phyloP scores from a whole-genome alignment of 1,140 invertebrate species.

The Ceratosolen fusciceps region DNA sequence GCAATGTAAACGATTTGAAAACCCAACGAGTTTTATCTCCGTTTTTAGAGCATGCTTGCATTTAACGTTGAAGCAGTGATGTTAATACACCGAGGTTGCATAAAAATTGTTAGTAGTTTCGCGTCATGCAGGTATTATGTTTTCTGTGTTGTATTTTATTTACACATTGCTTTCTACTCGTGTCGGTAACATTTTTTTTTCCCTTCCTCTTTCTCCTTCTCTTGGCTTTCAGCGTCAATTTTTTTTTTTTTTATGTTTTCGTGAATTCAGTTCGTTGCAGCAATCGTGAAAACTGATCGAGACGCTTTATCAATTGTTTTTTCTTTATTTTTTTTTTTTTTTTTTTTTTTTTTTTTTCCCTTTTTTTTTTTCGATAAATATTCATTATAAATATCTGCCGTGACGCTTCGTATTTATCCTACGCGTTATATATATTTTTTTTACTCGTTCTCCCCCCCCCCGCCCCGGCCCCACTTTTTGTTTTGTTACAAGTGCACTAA shows the following conservation, averaged over 20 bases:
- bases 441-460: too few species aligned
- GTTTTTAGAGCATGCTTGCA: background rate
- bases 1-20: slow-evolving; percentile 2
- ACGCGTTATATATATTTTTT: background rate
- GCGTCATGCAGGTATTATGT: slow-evolving; percentile 16
- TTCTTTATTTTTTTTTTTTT: background rate
- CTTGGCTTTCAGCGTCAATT: background rate
- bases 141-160: background rate
- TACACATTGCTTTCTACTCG: slow-evolving; percentile 23
- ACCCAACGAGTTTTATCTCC: slow-evolving; percentile 13
- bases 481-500: background rate
- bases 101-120: slow-evolving; percentile 14
- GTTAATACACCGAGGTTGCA: slow-evolving; percentile 20
- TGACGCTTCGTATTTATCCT: background rate
- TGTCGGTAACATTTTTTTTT: background rate
- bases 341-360: too few species aligned
- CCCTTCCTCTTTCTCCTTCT: background rate
- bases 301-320: background rate
- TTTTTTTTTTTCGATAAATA: background rate
- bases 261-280: background rate
- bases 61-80: background rate
- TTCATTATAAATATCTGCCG: background rate
- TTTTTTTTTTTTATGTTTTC: background rate
- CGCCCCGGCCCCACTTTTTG: background rate
- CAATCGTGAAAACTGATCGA: background rate